Percentiles rank a stretch among this genome's conserved stretches.
These are phyloP conservation scores for Hydrochoerus hydrochaeris DNA, from an alignment of 2,113 vertebrate genomes.

Conservation along the genomic window DNA sequence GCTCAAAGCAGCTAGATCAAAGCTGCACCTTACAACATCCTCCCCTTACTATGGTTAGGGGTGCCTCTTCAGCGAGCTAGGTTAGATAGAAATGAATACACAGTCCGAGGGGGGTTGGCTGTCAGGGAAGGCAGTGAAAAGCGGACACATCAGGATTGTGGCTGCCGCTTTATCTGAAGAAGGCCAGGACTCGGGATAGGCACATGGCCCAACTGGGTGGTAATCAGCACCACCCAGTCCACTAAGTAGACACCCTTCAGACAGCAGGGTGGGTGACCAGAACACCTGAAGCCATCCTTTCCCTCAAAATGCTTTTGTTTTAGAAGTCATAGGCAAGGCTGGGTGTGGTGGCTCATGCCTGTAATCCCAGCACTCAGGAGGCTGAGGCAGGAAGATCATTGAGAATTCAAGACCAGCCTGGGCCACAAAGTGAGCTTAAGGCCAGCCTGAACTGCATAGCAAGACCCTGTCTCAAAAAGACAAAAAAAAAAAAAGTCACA, in stretches of 20 bases:
- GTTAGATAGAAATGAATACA: neutral
- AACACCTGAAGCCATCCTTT: neutral
- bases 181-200: neutral
- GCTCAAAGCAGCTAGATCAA: neutral
- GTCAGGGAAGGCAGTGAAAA: neutral
- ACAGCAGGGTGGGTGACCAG: neutral
- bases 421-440: too few relatives aligned
- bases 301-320: neutral
- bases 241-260: neutral
- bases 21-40: neutral
- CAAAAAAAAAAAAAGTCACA: too few relatives aligned
- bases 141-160: neutral
- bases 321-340: neutral
- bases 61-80: neutral
- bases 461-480: too few relatives aligned
- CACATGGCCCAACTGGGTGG: neutral
- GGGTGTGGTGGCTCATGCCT: too few relatives aligned
- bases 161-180: neutral
- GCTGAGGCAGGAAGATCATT: too few relatives aligned
- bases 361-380: too few relatives aligned
- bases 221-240: neutral
- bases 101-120: neutral
- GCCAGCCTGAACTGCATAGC: too few relatives aligned
- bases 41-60: neutral
- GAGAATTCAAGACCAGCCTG: too few relatives aligned